Base-by-base conservation (phyloP, 92 coral and sea anemone species). In the Zoanthus sociatus region DNA sequence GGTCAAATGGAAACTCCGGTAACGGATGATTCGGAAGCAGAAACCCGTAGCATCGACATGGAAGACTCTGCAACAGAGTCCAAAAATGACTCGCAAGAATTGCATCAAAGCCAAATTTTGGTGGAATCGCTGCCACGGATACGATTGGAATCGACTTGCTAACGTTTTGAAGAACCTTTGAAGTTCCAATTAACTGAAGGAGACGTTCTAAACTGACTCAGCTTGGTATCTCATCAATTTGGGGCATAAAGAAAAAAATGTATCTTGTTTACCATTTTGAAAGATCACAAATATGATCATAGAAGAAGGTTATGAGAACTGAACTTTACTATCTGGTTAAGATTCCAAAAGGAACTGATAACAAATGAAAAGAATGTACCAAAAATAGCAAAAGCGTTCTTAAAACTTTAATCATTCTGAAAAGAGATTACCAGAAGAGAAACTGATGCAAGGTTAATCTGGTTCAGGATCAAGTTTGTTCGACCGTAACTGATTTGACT, bases 1-100 rank as follows among this genome's bases (percentile, higher is more conserved):
- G 69, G 67, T 7, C 94, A 92, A 45, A 94, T 94, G 98, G 95
- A 92, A 72, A 89, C 98, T 20, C 95, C 95, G 1, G 90, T 94
- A 51, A 94, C 95, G 74, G 98, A 94, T 53, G 98, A 94, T 32
- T 94, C 98, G 58, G 95, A 93, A 70, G 46, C 67, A 0, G 85
- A 87, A 45, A 86, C 85, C 14, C 85, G 76, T 13, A 81, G 85
- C 85, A 66, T 73, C 12, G 85, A 81, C 58, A 31, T 81, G 44
- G 85, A 81, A 14, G 85, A 81, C 13, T 81, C 85, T 13, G 85
- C 75, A 63, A 66, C 75, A 48, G 85, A 81, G 64, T 64, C 85
- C 13, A 47, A 66, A 66, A 32, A 18, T 68, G 20, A 10, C 15
- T 81, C 85, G 18, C 73, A 81, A 53, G 85, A 81, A 2, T 45